phyloP scores from a whole-genome alignment of 2,797 vertebrate species.

The Centropyge bicolor region DNA sequence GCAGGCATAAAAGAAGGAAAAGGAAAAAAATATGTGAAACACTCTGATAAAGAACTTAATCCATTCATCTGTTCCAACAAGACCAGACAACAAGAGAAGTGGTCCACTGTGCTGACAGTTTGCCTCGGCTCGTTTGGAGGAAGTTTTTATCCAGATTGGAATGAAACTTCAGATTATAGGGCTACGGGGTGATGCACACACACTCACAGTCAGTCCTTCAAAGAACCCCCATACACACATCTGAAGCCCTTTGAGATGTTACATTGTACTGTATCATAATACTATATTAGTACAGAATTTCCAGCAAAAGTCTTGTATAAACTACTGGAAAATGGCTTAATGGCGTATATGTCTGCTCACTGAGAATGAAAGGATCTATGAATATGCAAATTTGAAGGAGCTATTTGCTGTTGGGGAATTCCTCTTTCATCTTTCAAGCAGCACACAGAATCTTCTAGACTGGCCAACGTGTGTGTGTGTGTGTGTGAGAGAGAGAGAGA shows the following conservation, averaged over 20 bases:
- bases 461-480: constrained; percentile 6
- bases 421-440: constrained; percentile 5
- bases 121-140: constrained; percentile 13
- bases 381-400: constrained; percentile 33
- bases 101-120: constrained; percentile 16
- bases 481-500: constrained; percentile 1
- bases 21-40: background rate
- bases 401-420: constrained; percentile 24
- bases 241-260: constrained; percentile 30
- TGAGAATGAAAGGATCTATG: constrained; percentile 15
- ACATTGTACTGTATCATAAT: constrained; percentile 13
- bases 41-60: constrained; percentile 54
- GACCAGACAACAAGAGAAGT: constrained; percentile 39
- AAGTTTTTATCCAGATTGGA: constrained; percentile 22
- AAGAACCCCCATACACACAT: background rate
- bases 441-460: background rate
- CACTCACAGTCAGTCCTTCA: constrained; percentile 15
- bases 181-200: background rate
- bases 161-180: constrained; percentile 12
- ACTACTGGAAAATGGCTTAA: background rate
- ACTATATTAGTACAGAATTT: constrained; percentile 4
- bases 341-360: background rate
- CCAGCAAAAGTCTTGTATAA: background rate
- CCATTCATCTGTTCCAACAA: constrained; percentile 53
- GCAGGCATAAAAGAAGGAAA: constrained; percentile 27